Evolutionary conservation across 2,888 invertebrate species (phyloP).

Genomic region (Onchidella celtica): DNA sequence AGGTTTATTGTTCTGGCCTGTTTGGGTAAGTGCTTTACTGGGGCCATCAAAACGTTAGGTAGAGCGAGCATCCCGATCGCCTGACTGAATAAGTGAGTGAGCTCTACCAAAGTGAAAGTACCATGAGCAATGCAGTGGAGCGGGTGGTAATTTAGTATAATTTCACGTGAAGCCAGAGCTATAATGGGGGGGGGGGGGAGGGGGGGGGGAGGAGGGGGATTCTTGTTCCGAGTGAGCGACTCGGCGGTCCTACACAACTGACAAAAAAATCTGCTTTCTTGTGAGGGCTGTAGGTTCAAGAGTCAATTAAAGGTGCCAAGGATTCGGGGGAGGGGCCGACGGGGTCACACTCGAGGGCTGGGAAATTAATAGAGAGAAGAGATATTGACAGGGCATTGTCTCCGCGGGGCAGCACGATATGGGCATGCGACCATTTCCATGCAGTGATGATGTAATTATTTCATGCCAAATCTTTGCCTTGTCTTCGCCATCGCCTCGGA

Average conservation of each 20-base stretch:
- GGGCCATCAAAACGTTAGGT: background rate
- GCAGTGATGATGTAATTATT: conserved; percentile 40
- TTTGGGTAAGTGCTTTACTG: background rate
- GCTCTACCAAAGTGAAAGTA: background rate
- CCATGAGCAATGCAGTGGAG: background rate
- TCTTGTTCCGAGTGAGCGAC: conserved; percentile 27
- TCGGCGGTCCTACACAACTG: background rate
- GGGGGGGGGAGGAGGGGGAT: background rate
- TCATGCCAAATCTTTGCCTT: conserved; percentile 27
- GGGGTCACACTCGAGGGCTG: conserved; percentile 6
- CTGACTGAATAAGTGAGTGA: background rate
- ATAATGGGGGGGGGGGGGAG: background rate
- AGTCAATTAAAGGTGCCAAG: conserved; percentile 45
- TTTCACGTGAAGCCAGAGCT: no score
- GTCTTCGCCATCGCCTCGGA: background rate
- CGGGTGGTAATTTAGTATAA: conserved; percentile 24
- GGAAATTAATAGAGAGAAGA: background rate
- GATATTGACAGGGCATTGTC: conserved; percentile 13
- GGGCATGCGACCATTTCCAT: conserved; percentile 8
- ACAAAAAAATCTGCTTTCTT: conserved; percentile 24
- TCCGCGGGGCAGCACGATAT: background rate
- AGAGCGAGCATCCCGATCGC: background rate
- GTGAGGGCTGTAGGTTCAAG: conserved; percentile 29
- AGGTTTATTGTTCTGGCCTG: background rate
- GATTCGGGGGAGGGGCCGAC: background rate